A percentile compares a stretch with the other conserved stretches of the same genome.
These are phyloP conservation scores for Orchestes rusci DNA, from an alignment of 2,888 invertebrate genomes.

Conservation along the genomic window DNA sequence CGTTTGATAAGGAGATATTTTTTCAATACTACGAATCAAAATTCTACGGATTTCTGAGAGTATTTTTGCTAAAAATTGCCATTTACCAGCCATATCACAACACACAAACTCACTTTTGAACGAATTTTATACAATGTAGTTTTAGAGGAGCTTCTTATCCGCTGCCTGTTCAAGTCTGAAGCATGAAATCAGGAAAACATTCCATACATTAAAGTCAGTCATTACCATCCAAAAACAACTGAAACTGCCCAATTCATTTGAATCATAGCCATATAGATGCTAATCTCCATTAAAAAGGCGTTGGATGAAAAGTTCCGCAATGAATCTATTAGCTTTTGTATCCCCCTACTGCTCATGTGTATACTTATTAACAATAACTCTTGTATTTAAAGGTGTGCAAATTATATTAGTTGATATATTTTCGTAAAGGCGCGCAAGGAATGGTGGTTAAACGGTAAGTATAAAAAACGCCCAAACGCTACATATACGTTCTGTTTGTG, in stretches of 20 bases:
- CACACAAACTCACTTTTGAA: slow-evolving; percentile 8
- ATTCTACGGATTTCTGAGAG: slow-evolving; percentile 23
- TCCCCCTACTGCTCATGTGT: slow-evolving; percentile 15
- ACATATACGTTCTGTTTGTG: slow-evolving; percentile 15
- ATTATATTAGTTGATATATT: neutral
- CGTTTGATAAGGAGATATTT: slow-evolving; percentile 38
- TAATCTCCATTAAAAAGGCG: neutral
- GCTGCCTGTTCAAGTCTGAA: no score
- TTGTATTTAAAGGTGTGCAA: slow-evolving; percentile 15
- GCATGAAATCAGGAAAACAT: no score
- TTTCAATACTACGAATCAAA: slow-evolving; percentile 34
- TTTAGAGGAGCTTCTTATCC: neutral
- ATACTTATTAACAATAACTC: slow-evolving; percentile 7
- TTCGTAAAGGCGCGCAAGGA: no score
- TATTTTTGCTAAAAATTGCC: slow-evolving; percentile 35
- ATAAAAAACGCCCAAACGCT: no score
- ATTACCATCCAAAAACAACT: no score
- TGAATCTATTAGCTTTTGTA: slow-evolving; percentile 15
- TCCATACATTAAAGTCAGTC: no score
- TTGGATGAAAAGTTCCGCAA: neutral
- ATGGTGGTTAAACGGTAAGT: slow-evolving; percentile 6
- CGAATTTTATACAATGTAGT: slow-evolving; percentile 8
- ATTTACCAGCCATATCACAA: slow-evolving; percentile 33
- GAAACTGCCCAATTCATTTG: neutral
- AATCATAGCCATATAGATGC: neutral